Evolutionary conservation across 1,140 invertebrate genomes (phyloP).

Genomic region (Zaprionus davidi): DNA sequence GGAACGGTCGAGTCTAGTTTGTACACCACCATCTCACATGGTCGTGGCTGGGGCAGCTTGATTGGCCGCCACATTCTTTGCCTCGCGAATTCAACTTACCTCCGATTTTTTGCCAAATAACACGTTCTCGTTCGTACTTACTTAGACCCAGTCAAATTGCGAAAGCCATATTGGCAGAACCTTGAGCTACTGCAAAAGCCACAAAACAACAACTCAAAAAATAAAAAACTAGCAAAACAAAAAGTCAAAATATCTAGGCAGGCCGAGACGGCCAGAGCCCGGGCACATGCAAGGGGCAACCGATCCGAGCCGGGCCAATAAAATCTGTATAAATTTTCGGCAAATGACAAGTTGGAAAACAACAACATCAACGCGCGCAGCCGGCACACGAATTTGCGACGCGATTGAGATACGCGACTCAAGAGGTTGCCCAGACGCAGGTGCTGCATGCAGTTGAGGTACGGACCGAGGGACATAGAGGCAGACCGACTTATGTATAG

Average conservation of each 20-base stretch:
- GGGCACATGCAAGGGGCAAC: not conserved
- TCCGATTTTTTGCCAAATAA: slow-evolving; percentile 65
- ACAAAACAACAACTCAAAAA: slow-evolving; percentile 39
- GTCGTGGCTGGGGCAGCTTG: slow-evolving; percentile 39
- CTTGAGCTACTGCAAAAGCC: slow-evolving; percentile 74
- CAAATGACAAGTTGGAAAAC: slow-evolving; percentile 61
- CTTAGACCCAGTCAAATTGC: slow-evolving; percentile 50
- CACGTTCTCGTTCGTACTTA: slow-evolving; percentile 56
- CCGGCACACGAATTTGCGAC: slow-evolving; percentile 10
- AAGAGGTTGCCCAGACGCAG: slow-evolving; percentile 10
- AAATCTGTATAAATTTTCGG: slow-evolving; percentile 62
- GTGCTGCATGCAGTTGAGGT: slow-evolving; percentile 16
- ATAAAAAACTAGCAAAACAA: slow-evolving; percentile 34
- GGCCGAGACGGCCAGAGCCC: slow-evolving; percentile 14
- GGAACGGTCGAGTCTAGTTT: slow-evolving; percentile 6
- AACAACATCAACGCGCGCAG: slow-evolving; percentile 25
- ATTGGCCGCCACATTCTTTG: slow-evolving; percentile 73
- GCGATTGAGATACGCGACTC: slow-evolving; percentile 21
- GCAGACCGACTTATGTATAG: not conserved
- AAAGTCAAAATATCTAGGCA: slow-evolving; percentile 44
- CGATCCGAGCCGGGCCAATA: slow-evolving; percentile 54
- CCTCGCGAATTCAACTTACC: slow-evolving; percentile 63
- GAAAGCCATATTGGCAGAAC: slow-evolving; percentile 70
- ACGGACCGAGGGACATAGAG: not conserved
- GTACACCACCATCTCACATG: slow-evolving; percentile 45